Conservation (phyloP, 2,113 vertebrate genomes). For the Eublepharis macularius region DNA sequence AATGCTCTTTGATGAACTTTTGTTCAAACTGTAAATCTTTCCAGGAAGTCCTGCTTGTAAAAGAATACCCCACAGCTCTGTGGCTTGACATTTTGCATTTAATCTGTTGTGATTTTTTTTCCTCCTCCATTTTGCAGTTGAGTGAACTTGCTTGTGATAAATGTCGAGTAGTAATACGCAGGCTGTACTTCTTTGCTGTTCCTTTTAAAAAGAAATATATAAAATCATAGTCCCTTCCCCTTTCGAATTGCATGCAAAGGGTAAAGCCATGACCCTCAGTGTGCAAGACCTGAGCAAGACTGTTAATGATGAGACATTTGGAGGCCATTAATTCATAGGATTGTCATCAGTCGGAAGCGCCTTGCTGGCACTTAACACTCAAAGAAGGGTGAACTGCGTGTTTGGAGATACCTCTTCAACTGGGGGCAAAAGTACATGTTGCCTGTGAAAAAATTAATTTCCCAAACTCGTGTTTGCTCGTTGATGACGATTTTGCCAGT, state of each 20-base stretch:
- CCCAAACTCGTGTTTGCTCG: no score
- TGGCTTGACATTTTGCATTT: conserved; percentile 49
- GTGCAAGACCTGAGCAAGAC: no score
- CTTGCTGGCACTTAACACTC: no score
- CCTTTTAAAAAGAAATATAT: conserved; percentile 6
- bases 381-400: not conserved
- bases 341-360: no score
- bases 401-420: not conserved
- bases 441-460: not conserved
- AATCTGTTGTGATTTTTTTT: conserved; percentile 47
- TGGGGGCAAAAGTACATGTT: not conserved
- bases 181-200: not conserved
- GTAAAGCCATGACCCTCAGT: no score
- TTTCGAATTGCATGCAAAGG: not conserved
- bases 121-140: conserved; percentile 52
- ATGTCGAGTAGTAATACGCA: conserved; percentile 40
- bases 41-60: conserved; percentile 49
- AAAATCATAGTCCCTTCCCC: not conserved
- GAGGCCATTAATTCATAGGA: no score
- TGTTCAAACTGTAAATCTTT: conserved; percentile 36
- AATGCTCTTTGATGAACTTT: conserved; percentile 44
- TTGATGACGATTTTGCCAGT: no score
- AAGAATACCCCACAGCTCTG: conserved; percentile 39
- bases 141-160: conserved; percentile 44
- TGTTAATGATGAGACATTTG: no score